These are phyloP conservation scores for Drosophila arizonae DNA, from an alignment of 1,140 invertebrate species.

Conservation along the genomic window DNA sequence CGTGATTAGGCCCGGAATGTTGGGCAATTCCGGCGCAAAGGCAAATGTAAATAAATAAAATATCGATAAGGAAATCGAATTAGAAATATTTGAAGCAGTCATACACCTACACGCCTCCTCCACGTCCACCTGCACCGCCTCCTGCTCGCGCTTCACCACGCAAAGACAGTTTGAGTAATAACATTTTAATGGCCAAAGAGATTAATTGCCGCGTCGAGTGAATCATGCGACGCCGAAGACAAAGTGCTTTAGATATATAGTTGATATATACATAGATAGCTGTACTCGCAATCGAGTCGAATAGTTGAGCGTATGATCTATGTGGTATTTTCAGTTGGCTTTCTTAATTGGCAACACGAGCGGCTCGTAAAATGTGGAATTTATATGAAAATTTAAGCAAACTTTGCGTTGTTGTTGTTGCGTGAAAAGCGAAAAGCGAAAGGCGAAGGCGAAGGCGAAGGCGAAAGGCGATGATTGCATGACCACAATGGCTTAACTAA, in stretches of 20 bases:
- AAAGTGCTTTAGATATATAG: constrained; percentile 1
- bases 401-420: constrained; percentile 23
- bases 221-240: constrained; percentile 54
- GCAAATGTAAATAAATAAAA: constrained; percentile 5
- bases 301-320: constrained; percentile 42
- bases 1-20: constrained; percentile 9
- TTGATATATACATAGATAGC: constrained; percentile 9
- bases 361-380: constrained; percentile 71
- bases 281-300: constrained; percentile 13
- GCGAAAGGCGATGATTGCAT: constrained; percentile 66
- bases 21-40: constrained; percentile 3
- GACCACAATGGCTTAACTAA: constrained; percentile 33
- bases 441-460: constrained; percentile 22
- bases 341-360: constrained; percentile 73
- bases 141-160: background rate
- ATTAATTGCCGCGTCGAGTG: constrained; percentile 67
- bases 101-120: background rate
- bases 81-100: constrained; percentile 19
- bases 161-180: constrained; percentile 64
- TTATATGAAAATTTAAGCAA: constrained; percentile 57
- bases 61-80: constrained; percentile 22
- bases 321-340: constrained; percentile 30
- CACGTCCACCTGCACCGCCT: no score
- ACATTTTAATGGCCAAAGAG: constrained; percentile 72
- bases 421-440: constrained; percentile 44